These are phyloP conservation scores for Amorpha juglandis DNA, from an alignment of 2,888 invertebrate genomes.

Conservation along the genomic window DNA sequence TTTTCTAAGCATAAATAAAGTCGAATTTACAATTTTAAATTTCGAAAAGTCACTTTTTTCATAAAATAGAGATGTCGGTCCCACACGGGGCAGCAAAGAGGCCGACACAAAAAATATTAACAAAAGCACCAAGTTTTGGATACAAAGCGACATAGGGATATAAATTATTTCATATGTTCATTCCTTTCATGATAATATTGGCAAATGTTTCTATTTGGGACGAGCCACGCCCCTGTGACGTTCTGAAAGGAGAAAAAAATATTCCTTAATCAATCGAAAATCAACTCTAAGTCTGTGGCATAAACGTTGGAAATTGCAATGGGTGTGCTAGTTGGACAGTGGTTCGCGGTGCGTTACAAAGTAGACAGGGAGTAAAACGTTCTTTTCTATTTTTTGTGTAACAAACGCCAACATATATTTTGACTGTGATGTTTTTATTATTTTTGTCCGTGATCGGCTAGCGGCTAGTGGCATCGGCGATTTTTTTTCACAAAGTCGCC, in stretches of 20 bases:
- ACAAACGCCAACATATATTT: conserved; percentile 78
- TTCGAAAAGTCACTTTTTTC: conserved; percentile 63
- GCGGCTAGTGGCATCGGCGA: conserved; percentile 66
- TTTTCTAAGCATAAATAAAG: conserved; percentile 39
- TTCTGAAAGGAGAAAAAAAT: conserved; percentile 57
- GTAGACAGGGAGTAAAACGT: conserved; percentile 71
- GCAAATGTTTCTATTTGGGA: conserved; percentile 84
- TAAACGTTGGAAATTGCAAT: conserved; percentile 40
- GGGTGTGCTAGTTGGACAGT: conserved; percentile 43
- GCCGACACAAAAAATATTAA: conserved; percentile 77
- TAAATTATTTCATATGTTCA: conserved; percentile 84
- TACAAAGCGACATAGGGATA: conserved; percentile 82
- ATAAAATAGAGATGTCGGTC: conserved; percentile 78
- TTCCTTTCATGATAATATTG: conserved; percentile 83
- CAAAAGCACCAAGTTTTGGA: conserved; percentile 79
- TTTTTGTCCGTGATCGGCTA: conserved; percentile 80
- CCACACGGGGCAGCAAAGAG: conserved; percentile 73
- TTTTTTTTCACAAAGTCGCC: conserved; percentile 70
- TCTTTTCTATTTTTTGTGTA: conserved; percentile 72
- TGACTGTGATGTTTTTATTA: conserved; percentile 85
- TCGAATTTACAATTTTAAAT: conserved; percentile 36
- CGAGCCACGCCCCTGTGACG: conserved; percentile 76
- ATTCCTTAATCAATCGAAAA: conserved; percentile 32
- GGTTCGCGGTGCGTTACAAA: conserved; percentile 74
- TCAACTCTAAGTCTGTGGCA: conserved; percentile 28